phyloP scores from a whole-genome alignment of 2,797 vertebrate species.

The Tenualosa ilisha region DNA sequence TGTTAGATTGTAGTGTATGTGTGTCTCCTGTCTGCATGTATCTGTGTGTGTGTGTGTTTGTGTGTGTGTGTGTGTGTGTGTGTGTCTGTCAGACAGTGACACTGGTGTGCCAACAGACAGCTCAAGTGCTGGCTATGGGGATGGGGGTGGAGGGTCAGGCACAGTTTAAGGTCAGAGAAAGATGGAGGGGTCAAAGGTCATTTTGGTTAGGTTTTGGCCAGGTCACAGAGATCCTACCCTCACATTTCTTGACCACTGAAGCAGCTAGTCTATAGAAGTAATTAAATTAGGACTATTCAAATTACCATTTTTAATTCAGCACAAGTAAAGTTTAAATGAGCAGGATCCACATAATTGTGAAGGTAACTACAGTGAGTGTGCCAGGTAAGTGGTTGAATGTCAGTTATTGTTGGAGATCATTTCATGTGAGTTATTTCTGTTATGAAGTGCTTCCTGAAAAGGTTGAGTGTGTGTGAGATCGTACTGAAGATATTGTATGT shows the following conservation, averaged over 20 bases:
- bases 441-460: background rate
- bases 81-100: background rate
- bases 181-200: constrained; percentile 16
- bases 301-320: background rate
- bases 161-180: constrained; percentile 23
- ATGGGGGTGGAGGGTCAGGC: background rate
- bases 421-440: background rate
- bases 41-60: background rate
- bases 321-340: background rate
- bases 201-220: background rate
- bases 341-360: background rate
- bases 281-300: background rate
- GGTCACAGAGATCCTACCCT: background rate
- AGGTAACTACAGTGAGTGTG: background rate
- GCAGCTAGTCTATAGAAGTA: background rate
- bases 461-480: background rate
- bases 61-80: background rate
- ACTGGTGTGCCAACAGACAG: constrained; percentile 2
- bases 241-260: background rate
- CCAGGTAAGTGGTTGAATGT: background rate
- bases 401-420: background rate
- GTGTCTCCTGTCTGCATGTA: background rate
- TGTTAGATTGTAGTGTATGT: background rate
- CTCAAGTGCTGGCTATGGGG: background rate
- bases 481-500: background rate